Evolutionary conservation across 2,113 vertebrate species (phyloP), one percentile per base, ranked within the genome.

Genomic region (Ploceus nigricollis): DNA sequence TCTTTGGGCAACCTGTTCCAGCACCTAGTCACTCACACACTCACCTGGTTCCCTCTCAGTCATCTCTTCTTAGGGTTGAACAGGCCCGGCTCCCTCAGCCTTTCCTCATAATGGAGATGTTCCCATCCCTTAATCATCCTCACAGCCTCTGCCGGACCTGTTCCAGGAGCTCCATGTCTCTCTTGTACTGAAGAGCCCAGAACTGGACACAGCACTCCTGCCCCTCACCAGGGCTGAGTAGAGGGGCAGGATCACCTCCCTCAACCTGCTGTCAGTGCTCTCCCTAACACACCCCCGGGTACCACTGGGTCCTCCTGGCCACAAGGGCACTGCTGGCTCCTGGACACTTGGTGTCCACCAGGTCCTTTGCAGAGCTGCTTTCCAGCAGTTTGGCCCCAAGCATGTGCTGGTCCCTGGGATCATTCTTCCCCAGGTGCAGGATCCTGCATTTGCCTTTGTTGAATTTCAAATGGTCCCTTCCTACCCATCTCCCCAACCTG

Each of bases 231-330:
- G 48, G 42, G 16, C 35, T 64, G 57, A 48, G 65, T 1, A 56
- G 57, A 56, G 17, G 13, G 9, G 20, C 35, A 72, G 66, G 35
- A 22, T 50, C 57, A 64, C 7, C 21, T 25, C 6, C 25, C 7
- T 50, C 0, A 0, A 1, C 2, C 76, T 56, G 50, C 13, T 19
- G 76, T 2, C 25, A 56, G 0, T 13, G 31, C 1, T 64, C 14
- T 80, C 5, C 48, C 48, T 15, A 13, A 56, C 5, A 9, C 4
- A 42, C 13, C 47, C 18, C 75, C 25, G 57, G 30, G 10, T 25
- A 47, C 42, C 48, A 31, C 2, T 64, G 42, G 42, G 15, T 25
- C 28, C 8, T 78, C 47, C 33, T n/a, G 45, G 19, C 48, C 42
- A 35, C 57, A 22, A 35, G 50, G 57, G 0, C 50, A 27, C 25